phyloP scores from a whole-genome alignment of 2,113 vertebrate genomes.

The Prunella fulvescens region DNA sequence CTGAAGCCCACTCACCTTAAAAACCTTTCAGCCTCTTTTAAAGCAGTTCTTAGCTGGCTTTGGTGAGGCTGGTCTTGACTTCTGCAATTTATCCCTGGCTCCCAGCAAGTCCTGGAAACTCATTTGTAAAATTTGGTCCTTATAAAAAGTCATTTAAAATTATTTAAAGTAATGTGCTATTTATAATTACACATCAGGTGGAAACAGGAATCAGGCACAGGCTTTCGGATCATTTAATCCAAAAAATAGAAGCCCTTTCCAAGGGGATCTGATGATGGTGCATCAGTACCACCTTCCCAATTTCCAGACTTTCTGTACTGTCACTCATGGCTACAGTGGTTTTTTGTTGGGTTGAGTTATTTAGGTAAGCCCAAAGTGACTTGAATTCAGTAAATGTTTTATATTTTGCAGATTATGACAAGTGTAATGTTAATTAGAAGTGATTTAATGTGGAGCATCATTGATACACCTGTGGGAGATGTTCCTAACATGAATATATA shows the following conservation, averaged over 20 bases:
- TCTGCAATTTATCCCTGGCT: neutral
- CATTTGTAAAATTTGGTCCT: neutral
- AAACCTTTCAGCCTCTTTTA: neutral
- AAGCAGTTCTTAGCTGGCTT: neutral
- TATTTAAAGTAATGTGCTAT: neutral
- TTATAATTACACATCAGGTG: neutral
- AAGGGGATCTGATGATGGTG: neutral
- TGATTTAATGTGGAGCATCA: conserved; percentile 36
- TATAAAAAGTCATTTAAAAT: neutral
- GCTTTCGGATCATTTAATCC: neutral
- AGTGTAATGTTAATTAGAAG: neutral
- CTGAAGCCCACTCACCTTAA: neutral
- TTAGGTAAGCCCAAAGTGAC: conserved; percentile 18
- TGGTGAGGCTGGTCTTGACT: neutral
- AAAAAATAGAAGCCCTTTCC: neutral
- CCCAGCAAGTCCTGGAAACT: neutral
- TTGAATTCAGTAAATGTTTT: conserved; percentile 30
- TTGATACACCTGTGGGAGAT: conserved; percentile 3
- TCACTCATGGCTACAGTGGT: neutral
- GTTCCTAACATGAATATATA: neutral
- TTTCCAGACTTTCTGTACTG: conserved; percentile 15
- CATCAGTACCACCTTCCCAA: neutral
- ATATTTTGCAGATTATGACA: neutral
- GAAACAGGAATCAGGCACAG: neutral
- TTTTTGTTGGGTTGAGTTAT: conserved; percentile 24